These are phyloP conservation scores for Aeoliscus strigatus DNA, from an alignment of 2,797 vertebrate species.

Conservation along the genomic window DNA sequence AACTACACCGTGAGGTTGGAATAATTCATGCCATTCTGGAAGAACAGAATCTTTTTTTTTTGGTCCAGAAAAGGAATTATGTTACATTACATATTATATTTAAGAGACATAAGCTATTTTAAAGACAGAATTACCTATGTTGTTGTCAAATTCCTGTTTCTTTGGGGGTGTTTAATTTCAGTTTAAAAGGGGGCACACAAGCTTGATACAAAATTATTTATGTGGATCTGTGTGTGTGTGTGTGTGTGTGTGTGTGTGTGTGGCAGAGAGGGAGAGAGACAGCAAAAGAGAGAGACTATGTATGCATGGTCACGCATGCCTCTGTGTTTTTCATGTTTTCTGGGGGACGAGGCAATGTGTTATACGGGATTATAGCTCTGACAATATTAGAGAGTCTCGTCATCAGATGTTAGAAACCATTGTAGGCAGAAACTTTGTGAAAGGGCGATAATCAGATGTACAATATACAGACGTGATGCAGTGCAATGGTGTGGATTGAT, in stretches of 20 bases:
- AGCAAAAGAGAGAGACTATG: conserved; percentile 15
- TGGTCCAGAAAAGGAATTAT: neutral
- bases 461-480: conserved; percentile 1
- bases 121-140: conserved; percentile 10
- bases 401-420: conserved; percentile 35
- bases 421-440: conserved; percentile 27
- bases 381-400: conserved; percentile 20
- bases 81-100: conserved; percentile 5
- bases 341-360: conserved; percentile 37
- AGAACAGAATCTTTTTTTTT: conserved; percentile 4
- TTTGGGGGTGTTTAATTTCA: conserved; percentile 18
- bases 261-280: conserved; percentile 2
- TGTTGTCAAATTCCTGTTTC: conserved; percentile 8
- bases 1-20: conserved; percentile 2
- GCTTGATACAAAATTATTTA: conserved; percentile 5
- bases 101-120: conserved; percentile 2
- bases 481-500: conserved; percentile 10
- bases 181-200: conserved; percentile 4
- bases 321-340: conserved; percentile 39
- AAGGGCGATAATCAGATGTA: conserved; percentile 17
- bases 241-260: conserved; percentile 3
- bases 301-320: conserved; percentile 27
- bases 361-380: conserved; percentile 48
- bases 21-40: neutral
- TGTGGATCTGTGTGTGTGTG: conserved; percentile 4